These are phyloP conservation scores for Rhipidura dahli DNA, from an alignment of 2,113 vertebrate genomes.

Conservation along the genomic window DNA sequence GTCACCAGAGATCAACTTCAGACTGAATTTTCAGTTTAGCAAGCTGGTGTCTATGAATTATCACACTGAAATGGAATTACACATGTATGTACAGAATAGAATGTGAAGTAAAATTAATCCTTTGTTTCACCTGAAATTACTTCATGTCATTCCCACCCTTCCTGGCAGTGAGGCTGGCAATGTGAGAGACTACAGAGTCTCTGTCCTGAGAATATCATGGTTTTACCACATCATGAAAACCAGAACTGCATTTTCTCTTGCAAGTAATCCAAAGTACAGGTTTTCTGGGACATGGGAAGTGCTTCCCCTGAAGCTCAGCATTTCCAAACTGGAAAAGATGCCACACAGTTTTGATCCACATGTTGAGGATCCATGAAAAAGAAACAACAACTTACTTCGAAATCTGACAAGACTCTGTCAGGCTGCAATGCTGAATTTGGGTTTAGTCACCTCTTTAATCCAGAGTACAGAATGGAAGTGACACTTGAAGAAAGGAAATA, in stretches of 20 bases:
- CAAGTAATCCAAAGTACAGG: background rate
- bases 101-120: background rate
- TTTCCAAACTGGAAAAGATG: background rate
- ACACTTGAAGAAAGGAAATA: accelerated
- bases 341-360: background rate
- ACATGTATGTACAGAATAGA: background rate
- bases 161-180: background rate
- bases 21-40: background rate
- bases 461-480: background rate
- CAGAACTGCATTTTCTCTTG: background rate
- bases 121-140: background rate
- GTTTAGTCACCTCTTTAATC: no score
- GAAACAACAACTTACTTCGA: background rate
- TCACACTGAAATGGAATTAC: background rate
- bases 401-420: background rate
- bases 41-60: background rate
- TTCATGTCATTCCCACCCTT: background rate
- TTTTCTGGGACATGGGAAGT: background rate
- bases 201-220: background rate
- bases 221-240: background rate
- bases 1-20: background rate
- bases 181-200: background rate
- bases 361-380: background rate
- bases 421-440: background rate
- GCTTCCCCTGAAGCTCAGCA: background rate